Evolutionary conservation across 2,113 vertebrate genomes (phyloP).

Genomic region (Brienomyrus brachyistius): DNA sequence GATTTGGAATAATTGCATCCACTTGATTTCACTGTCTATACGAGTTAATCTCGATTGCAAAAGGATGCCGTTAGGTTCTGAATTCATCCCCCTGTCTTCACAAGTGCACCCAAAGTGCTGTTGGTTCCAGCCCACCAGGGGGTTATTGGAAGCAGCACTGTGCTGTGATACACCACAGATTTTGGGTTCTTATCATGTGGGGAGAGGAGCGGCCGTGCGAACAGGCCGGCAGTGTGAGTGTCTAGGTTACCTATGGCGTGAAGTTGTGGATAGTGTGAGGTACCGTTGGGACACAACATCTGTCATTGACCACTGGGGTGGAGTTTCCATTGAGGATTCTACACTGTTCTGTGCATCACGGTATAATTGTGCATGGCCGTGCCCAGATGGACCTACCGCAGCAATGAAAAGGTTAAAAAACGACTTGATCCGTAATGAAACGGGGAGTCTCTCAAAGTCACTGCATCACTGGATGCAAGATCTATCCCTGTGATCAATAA

Average conservation of each 20-base stretch:
- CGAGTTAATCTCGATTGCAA: conserved; percentile 1
- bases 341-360: not conserved
- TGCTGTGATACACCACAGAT: not conserved
- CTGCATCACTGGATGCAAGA: not conserved
- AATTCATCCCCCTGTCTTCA: not conserved
- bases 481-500: not conserved
- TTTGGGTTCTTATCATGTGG: not conserved
- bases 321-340: not conserved
- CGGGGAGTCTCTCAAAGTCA: not conserved
- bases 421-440: not conserved
- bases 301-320: not conserved
- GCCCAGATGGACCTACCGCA: not conserved
- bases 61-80: not conserved
- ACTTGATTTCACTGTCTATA: not conserved
- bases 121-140: not conserved
- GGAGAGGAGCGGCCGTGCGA: not conserved
- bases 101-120: not conserved
- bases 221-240: not conserved
- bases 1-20: not conserved
- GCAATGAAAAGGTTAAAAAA: not conserved
- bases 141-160: not conserved
- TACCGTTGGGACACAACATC: not conserved
- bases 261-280: not conserved
- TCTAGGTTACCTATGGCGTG: not conserved
- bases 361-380: not conserved